Conservation (phyloP, 2,797 vertebrate genomes). For the Microhierax caerulescens region DNA sequence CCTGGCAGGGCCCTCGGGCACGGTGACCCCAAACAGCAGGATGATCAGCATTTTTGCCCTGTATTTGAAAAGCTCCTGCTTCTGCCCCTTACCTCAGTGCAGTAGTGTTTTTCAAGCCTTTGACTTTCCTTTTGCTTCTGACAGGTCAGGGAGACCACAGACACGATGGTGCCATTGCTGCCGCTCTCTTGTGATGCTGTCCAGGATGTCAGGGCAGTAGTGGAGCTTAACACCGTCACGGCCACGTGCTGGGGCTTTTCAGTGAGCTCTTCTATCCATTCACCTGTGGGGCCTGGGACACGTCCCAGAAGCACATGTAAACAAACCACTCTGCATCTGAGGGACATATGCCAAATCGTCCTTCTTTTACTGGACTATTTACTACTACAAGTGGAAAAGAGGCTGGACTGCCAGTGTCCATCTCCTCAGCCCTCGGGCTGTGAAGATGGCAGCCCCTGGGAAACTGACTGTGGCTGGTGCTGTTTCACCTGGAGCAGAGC, state of each 20-base stretch:
- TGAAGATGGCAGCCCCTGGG: background rate
- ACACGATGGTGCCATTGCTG: slow-evolving; percentile 84
- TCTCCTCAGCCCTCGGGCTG: background rate
- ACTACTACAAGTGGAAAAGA: too few species aligned
- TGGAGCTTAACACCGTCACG: slow-evolving; percentile 83
- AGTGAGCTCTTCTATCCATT: slow-evolving; percentile 87
- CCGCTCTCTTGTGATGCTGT: slow-evolving; percentile 74
- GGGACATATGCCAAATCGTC: background rate
- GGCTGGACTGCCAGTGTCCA: background rate
- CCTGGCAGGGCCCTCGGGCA: too few species aligned
- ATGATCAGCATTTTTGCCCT: background rate
- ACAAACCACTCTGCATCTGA: background rate
- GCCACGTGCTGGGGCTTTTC: slow-evolving; percentile 86
- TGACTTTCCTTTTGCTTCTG: slow-evolving; percentile 88
- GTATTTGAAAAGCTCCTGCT: background rate
- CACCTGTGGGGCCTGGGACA: slow-evolving; percentile 79
- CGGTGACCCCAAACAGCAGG: accelerated
- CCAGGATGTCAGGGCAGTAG: slow-evolving; percentile 88
- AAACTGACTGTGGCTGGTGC: background rate
- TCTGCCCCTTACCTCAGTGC: slow-evolving; percentile 80
- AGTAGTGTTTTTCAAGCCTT: slow-evolving; percentile 90
- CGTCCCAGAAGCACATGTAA: background rate
- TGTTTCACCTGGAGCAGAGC: background rate
- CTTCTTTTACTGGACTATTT: background rate
- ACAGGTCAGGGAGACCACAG: slow-evolving; percentile 90